phyloP scores from a whole-genome alignment of 2,113 vertebrate species.

The Tursiops truncatus region DNA sequence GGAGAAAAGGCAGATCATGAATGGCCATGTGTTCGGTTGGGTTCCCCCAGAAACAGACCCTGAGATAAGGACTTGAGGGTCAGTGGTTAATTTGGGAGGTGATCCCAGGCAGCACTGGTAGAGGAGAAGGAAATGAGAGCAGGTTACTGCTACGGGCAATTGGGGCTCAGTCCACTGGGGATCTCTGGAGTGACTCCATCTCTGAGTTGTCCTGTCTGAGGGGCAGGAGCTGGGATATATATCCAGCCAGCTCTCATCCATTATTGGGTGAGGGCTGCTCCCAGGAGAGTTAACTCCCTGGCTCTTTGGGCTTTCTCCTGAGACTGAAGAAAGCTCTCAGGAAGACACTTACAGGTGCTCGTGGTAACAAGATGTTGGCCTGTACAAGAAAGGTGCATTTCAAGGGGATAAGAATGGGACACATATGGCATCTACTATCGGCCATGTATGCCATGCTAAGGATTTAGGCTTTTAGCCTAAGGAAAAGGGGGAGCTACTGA shows the following conservation, averaged over 20 bases:
- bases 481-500: not conserved
- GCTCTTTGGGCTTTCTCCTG: not conserved
- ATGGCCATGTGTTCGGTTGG: not conserved
- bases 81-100: not conserved
- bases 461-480: slow-evolving; percentile 5
- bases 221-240: not conserved
- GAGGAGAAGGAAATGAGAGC: not conserved
- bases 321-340: not conserved
- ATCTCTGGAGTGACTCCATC: not conserved
- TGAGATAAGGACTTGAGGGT: not conserved
- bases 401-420: not conserved
- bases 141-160: not conserved
- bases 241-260: not conserved
- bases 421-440: not conserved
- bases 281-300: not conserved
- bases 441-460: not conserved
- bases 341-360: not conserved
- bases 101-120: not conserved
- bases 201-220: not conserved
- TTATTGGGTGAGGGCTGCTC: not conserved
- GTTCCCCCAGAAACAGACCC: not conserved
- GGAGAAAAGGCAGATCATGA: not conserved
- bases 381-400: not conserved
- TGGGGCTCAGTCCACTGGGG: not conserved
- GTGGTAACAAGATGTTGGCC: not conserved